Evolutionary conservation across 2,797 vertebrate genomes (phyloP), one percentile per base, ranked within the genome.

Genomic region (Xiphophorus birchmanni): DNA sequence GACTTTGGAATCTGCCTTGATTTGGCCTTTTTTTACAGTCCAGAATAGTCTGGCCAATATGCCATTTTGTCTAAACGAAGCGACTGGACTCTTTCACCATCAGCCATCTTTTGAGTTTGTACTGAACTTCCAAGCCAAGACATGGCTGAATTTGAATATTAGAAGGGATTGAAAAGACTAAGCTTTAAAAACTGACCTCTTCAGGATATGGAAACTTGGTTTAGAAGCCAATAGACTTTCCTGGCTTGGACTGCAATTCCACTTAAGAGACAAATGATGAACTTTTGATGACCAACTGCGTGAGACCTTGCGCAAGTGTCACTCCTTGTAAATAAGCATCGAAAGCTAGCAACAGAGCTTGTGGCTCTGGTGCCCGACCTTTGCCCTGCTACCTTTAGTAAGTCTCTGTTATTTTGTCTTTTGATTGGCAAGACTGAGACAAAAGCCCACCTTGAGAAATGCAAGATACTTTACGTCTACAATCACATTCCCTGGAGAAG

Each of bases 141-240:
- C 78, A 90, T 88, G 80, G 84, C 92, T 82, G 6, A 29, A 50
- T 75, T 80, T n/a, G 58, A 82, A 74, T 84, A 60, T 58, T 47
- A 58, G 1, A 65, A 83, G 65, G 87, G 17, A 90, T 74, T 67
- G 89, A 85, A 92, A 95, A 95, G 95, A 96, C 90, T 91, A 90
- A 96, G 96, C 95, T 96, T 97, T 97, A 96, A 92, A 95, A 84
- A 93, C 90, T n/a, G 73, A 82, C 54, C 60, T 80, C 58, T 88
- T 69, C 23, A 29, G 5, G 44, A 83, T 65, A 42, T 42, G 45
- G 84, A 84, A 15, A 82, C 63, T 50, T 48, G 65, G 79, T 85
- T 77, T 7, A 32, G 67, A 84, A 87, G 48, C 74, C 80, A 48
- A 42, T 76, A 80, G 77, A 81, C 76, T 90, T 86, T 90, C 87